A percentile compares a stretch with the other conserved stretches of the same genome.
Evolutionary conservation across 2,797 vertebrate species (phyloP).

Genomic region (Silurus aristotelis): DNA sequence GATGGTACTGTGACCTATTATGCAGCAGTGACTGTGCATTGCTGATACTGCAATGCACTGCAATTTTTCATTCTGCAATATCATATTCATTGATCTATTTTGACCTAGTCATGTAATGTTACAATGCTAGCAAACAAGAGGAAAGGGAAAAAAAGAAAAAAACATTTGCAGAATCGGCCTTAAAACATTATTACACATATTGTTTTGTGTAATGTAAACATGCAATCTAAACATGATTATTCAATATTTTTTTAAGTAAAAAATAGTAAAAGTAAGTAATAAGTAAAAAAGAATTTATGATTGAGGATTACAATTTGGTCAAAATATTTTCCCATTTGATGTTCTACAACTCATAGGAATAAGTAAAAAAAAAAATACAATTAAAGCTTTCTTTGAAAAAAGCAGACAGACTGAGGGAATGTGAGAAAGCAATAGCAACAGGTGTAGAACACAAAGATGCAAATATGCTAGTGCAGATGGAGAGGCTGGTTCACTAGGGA

Average conservation of each 20-base stretch:
- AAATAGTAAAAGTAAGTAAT: too few relatives aligned
- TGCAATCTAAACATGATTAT: too few relatives aligned
- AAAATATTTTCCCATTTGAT: background rate
- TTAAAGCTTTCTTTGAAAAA: conserved; percentile 53
- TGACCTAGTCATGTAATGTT: background rate
- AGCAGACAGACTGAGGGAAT: conserved; percentile 23
- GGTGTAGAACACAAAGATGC: conserved; percentile 63
- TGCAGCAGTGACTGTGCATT: background rate
- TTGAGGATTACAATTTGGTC: background rate
- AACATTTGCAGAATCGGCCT: too few relatives aligned
- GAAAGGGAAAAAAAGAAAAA: too few relatives aligned
- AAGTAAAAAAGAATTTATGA: too few relatives aligned
- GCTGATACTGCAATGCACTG: background rate
- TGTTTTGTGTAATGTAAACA: too few relatives aligned
- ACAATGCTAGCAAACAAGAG: too few relatives aligned
- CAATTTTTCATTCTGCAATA: background rate
- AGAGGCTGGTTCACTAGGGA: conserved; percentile 48
- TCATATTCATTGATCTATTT: too few relatives aligned
- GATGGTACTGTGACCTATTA: background rate
- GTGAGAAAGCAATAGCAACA: conserved; percentile 55
- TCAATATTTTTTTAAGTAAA: too few relatives aligned
- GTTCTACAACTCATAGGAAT: background rate
- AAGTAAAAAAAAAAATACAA: background rate
- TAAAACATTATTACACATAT: too few relatives aligned
- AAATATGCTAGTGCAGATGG: conserved; percentile 59